Conservation (phyloP, 2,113 vertebrate genomes). For the Gracilinanus agilis region DNA sequence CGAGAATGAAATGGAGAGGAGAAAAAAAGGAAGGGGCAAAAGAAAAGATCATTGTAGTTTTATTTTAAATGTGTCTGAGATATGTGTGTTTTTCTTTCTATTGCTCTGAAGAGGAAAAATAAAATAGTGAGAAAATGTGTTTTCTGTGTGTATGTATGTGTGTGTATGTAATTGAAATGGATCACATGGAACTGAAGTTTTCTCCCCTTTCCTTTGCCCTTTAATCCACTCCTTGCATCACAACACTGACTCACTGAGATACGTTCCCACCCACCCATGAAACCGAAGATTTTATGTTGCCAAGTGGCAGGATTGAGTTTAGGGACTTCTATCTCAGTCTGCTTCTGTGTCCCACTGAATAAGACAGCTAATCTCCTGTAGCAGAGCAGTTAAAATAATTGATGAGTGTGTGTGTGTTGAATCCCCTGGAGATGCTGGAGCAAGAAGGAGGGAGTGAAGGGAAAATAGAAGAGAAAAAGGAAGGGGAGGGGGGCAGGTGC, state of each 20-base stretch:
- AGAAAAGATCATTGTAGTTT: not conserved
- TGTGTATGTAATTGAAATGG: conserved; percentile 22
- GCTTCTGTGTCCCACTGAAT: conserved; percentile 50
- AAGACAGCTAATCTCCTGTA: conserved; percentile 79
- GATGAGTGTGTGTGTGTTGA: conserved; percentile 79
- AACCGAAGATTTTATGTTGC: conserved; percentile 53
- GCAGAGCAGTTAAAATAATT: conserved; percentile 85
- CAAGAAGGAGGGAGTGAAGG: conserved; percentile 64
- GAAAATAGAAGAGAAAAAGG: conserved; percentile 33
- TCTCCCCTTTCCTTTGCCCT: conserved; percentile 16
- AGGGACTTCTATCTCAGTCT: conserved; percentile 47
- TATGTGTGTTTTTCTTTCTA: not conserved
- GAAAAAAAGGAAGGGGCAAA: no score
- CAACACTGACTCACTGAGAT: conserved; percentile 21
- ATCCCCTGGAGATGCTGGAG: conserved; percentile 74
- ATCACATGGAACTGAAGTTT: conserved; percentile 57
- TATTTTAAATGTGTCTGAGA: conserved; percentile 36
- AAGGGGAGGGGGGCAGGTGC: conserved; percentile 75
- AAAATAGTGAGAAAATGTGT: not conserved
- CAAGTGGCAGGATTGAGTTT: conserved; percentile 51
- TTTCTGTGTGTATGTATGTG: not conserved
- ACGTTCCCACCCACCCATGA: conserved; percentile 10
- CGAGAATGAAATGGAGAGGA: not conserved
- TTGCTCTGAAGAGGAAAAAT: not conserved
- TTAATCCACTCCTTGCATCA: conserved; percentile 29